phyloP scores from a whole-genome alignment of 2,113 vertebrate genomes.

The Pituophis catenifer region DNA sequence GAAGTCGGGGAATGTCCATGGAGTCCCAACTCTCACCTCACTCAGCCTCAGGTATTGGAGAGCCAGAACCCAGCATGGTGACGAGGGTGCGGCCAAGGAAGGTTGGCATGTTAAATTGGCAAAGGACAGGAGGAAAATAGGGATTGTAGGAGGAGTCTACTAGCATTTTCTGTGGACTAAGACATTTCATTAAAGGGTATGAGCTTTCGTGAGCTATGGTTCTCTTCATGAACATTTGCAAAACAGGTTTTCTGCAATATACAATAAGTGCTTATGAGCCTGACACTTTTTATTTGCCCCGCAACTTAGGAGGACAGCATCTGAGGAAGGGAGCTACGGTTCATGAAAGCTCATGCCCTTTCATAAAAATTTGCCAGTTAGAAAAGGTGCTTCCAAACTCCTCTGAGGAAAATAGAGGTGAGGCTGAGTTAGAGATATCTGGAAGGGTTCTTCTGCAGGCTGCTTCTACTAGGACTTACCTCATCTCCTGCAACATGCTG shows the following conservation, averaged over 20 bases:
- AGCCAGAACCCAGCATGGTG: not conserved
- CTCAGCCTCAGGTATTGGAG: not conserved
- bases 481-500: not conserved
- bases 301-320: not conserved
- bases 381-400: not conserved
- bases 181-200: not conserved
- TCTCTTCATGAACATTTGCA: not conserved
- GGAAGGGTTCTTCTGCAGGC: not conserved
- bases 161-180: not conserved
- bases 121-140: not conserved
- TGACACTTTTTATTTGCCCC: not conserved
- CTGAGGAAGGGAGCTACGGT: not conserved
- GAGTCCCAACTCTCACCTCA: not conserved
- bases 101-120: not conserved
- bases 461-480: not conserved
- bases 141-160: not conserved
- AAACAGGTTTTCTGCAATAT: not conserved
- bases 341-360: not conserved
- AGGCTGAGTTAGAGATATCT: not conserved
- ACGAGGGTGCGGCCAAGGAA: not conserved
- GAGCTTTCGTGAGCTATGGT: not conserved
- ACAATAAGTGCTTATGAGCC: not conserved
- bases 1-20: constrained; percentile 11
- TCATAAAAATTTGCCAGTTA: not conserved
- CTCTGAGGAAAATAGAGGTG: not conserved